These are phyloP conservation scores for Conus canariensis DNA, from an alignment of 2,888 invertebrate species.

Conservation along the genomic window DNA sequence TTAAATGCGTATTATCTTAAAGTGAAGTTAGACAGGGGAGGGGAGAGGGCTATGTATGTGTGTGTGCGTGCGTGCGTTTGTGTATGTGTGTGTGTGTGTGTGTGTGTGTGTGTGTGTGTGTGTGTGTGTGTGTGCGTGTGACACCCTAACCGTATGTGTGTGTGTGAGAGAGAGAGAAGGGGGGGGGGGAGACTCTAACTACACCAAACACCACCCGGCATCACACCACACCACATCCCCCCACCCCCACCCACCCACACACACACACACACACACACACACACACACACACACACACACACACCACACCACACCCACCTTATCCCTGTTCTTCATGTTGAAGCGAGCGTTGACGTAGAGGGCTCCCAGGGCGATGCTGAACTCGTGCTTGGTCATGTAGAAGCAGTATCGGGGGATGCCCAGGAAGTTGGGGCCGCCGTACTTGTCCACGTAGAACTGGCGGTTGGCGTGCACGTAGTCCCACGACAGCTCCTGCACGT, in stretches of 20 bases:
- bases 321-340: constrained; percentile 62
- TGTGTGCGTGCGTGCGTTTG: not conserved
- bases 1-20: too few species aligned
- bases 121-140: too few species aligned
- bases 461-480: constrained; percentile 75
- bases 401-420: constrained; percentile 70
- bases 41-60: too few species aligned
- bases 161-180: too few species aligned
- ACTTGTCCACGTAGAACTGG: constrained; percentile 63
- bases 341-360: constrained; percentile 67
- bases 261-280: not conserved
- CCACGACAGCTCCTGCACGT: constrained; percentile 82
- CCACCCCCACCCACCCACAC: too few species aligned
- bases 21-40: too few species aligned
- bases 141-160: too few species aligned
- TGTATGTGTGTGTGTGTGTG: not conserved
- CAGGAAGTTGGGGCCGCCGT: constrained; percentile 60
- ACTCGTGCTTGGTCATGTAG: constrained; percentile 51
- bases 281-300: constrained; percentile 11
- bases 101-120: not conserved
- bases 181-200: too few species aligned
- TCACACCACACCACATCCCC: too few species aligned
- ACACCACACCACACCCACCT: constrained; percentile 56
- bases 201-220: too few species aligned
- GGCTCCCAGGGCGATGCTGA: constrained; percentile 66